A percentile compares a stretch with the other conserved stretches of the same genome.
Conservation (phyloP, 2,113 vertebrate species). For the Gobiocypris rarus region DNA sequence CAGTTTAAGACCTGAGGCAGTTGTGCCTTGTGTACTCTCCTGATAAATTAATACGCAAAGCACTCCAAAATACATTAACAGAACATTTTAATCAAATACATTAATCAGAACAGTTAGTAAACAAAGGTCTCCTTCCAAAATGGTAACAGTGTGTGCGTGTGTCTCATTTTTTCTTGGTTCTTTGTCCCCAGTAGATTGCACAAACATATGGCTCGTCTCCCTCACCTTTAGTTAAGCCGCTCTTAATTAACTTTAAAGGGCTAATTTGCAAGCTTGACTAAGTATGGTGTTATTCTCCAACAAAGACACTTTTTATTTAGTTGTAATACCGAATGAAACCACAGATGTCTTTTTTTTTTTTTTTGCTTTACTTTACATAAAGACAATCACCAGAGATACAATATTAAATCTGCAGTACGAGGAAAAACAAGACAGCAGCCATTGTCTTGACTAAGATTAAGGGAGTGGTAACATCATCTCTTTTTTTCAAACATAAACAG, state of each 20-base stretch:
- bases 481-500: conserved; percentile 66
- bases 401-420: neutral
- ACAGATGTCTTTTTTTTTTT: conserved; percentile 18
- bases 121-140: conserved; percentile 28
- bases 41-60: conserved; percentile 49
- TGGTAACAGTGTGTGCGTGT: neutral
- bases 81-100: conserved; percentile 49
- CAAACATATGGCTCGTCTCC: conserved; percentile 55
- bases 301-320: conserved; percentile 31
- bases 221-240: conserved; percentile 59
- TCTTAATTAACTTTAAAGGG: conserved; percentile 63
- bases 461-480: conserved; percentile 68
- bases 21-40: conserved; percentile 41
- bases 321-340: conserved; percentile 39
- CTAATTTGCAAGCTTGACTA: conserved; percentile 64
- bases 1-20: conserved; percentile 52
- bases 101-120: conserved; percentile 21
- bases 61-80: conserved; percentile 48
- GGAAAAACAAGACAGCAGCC: conserved; percentile 57
- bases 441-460: conserved; percentile 74
- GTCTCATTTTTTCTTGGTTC: conserved; percentile 15
- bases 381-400: neutral
- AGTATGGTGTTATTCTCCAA: conserved; percentile 54
- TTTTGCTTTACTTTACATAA: conserved; percentile 35
- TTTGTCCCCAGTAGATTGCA: conserved; percentile 55